These are phyloP conservation scores for Setophaga petechia DNA, from an alignment of 2,113 vertebrate species.

Conservation along the genomic window DNA sequence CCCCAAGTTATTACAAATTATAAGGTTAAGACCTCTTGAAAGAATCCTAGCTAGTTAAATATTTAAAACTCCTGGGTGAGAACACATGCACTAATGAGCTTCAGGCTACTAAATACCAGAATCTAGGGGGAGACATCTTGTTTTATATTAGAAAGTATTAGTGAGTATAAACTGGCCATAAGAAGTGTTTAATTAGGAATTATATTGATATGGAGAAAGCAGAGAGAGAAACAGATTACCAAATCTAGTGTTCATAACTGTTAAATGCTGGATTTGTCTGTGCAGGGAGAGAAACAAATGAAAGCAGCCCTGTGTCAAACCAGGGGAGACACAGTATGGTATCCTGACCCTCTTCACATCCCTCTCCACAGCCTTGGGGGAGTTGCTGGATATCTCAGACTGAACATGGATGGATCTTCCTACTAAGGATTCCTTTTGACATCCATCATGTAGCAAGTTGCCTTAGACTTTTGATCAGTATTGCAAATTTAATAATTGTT, in stretches of 20 bases:
- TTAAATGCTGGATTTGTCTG: background rate
- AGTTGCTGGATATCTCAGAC: background rate
- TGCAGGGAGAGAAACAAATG: background rate
- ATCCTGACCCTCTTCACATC: background rate
- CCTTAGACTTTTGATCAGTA: background rate
- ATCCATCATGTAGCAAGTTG: background rate
- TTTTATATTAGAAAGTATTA: constrained; percentile 52
- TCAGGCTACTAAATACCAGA: constrained; percentile 65
- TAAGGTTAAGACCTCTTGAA: constrained; percentile 79
- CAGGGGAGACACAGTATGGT: fast-evolving
- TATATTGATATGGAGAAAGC: background rate
- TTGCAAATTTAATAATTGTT: background rate
- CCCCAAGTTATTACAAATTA: constrained; percentile 77
- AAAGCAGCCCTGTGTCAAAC: background rate
- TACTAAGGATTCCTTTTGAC: background rate
- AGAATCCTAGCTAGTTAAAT: constrained; percentile 77
- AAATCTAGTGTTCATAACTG: background rate
- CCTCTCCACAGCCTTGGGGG: background rate
- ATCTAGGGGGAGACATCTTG: constrained; percentile 53
- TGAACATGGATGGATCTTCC: background rate
- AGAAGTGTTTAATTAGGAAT: constrained; percentile 51
- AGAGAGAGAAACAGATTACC: background rate
- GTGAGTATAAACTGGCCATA: constrained; percentile 27
- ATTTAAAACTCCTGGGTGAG: constrained; percentile 79
- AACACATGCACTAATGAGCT: constrained; percentile 73